Evolutionary conservation across 2,888 invertebrate species (phyloP), one percentile per base, ranked within the genome.

Genomic region (Ophioninae sp.): DNA sequence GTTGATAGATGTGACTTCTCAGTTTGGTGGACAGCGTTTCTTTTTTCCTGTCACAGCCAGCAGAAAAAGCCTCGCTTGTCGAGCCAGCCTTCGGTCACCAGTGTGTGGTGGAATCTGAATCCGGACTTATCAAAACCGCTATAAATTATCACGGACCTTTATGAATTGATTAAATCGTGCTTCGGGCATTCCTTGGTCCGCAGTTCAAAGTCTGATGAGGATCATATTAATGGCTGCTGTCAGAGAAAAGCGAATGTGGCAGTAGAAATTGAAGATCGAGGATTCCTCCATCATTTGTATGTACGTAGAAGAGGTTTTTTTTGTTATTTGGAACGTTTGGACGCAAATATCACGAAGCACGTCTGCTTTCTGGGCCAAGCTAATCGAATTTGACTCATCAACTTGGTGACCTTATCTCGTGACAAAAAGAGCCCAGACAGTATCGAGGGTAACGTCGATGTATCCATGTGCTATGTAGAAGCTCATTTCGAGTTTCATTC

Each of bases 31-130:
- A 75, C 78, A 74, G 61, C 67, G 65, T 70, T 75, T 73, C 23
- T 72, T 79, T 79, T 79, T 75, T 82, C 65, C 57, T 65, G 65
- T 77, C 81, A 74, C 65, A 74, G 69, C 59, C 78, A 81, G 65
- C 30, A 83, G 81, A 78, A 74, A 81, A 83, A 83, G 73, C 73
- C 73, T 80, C 77, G 67, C 70, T 73, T 77, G 68, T 44, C 50
- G n/a, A n/a, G 56, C 39, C 79, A 73, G 65, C 65, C 44, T 39
- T 59, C 59, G 56, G 23, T 65, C 65, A 13, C 56, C 61, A 62
- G 7, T 37, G n/a, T 37, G 62, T 20, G 30, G 39, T 50, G 1
- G 59, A 41, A 23, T 67, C 59, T 64, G 10, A 79, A 62, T 67
- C 79, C 61, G 21, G 62, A 41, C 62, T 78, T 50, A 68, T 61